These are phyloP conservation scores for Sycophila texana DNA, from an alignment of 2,888 invertebrate species.

Conservation along the genomic window DNA sequence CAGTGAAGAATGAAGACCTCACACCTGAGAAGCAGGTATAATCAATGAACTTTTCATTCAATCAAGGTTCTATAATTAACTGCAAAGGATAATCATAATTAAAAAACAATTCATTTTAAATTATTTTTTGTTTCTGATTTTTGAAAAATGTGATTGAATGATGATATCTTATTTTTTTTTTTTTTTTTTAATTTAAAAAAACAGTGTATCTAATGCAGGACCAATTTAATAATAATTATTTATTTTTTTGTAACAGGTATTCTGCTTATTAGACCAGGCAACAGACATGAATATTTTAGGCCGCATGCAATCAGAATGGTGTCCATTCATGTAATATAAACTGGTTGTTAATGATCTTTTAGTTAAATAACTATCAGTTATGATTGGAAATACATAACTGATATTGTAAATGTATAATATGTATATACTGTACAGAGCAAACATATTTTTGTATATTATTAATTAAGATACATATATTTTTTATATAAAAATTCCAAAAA, in stretches of 20 bases:
- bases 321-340: slow-evolving; percentile 73
- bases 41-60: background rate
- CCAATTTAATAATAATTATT: slow-evolving; percentile 12
- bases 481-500: too few species aligned
- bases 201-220: background rate
- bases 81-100: slow-evolving; percentile 12
- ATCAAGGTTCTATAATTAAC: slow-evolving; percentile 32
- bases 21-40: slow-evolving; percentile 77
- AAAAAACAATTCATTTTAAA: slow-evolving; percentile 11
- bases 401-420: slow-evolving; percentile 8
- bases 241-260: slow-evolving; percentile 74
- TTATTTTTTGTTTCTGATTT: background rate
- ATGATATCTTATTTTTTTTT: too few species aligned
- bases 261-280: slow-evolving; percentile 82
- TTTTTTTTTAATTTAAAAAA: background rate
- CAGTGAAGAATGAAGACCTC: slow-evolving; percentile 68
- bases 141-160: too few species aligned
- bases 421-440: too few species aligned
- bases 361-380: too few species aligned
- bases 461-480: background rate
- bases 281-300: slow-evolving; percentile 83
- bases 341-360: background rate
- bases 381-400: too few species aligned
- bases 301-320: slow-evolving; percentile 80
- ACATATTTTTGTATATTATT: slow-evolving; percentile 36